Base-by-base conservation (phyloP, 2,888 invertebrate genomes). In the Diabrotica balteata region DNA sequence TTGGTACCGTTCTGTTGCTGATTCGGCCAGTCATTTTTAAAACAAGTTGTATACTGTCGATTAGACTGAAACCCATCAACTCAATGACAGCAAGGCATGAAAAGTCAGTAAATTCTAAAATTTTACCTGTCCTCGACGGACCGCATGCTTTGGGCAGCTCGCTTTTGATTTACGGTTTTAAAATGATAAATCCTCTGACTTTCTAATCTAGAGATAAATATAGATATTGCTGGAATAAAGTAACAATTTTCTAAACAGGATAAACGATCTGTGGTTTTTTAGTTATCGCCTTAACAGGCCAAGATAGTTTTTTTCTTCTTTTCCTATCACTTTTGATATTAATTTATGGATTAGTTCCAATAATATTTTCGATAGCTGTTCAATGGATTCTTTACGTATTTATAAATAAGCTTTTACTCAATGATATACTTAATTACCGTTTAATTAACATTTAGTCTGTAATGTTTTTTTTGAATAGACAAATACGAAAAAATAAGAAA, bases 171-270 rank as follows among this genome's bases (percentile, higher is more conserved):
- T 78, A 77, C 74, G 69, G 70, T 67, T 57, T 68, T 70, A 64
- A 72, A 75, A 77, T 77, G 77, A 78, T 78, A 77, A 77, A 78
- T 76, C 73, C 70, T 73, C 71, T 64, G 72, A 71, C 73, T 73
- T 70, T 72, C 71, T 74, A 73, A 75, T 78, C 72, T 73, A 47
- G 70, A 72, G 76, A 72, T 79, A 78, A 78, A 78, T 77, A 79
- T 76, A 77, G 77, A 78, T 76, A 78, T 78, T 78, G 75, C 52
- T 62, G 64, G 62, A 54, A 70, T 67, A 64, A 62, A 67, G 54
- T 67, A 64, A 64, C 58, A 69, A 71, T 66, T 66, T 59, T 54
- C 46, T 59, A 66, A 70, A 70, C 59, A 57, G 67, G 65, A 63
- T 60, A 58, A 63, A 63, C 47, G 66, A 67, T 8, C 9, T 5